A percentile compares a stretch with the other conserved stretches of the same genome.
phyloP scores from a whole-genome alignment of 2,113 vertebrate species.

The Phaethornis superciliosus region DNA sequence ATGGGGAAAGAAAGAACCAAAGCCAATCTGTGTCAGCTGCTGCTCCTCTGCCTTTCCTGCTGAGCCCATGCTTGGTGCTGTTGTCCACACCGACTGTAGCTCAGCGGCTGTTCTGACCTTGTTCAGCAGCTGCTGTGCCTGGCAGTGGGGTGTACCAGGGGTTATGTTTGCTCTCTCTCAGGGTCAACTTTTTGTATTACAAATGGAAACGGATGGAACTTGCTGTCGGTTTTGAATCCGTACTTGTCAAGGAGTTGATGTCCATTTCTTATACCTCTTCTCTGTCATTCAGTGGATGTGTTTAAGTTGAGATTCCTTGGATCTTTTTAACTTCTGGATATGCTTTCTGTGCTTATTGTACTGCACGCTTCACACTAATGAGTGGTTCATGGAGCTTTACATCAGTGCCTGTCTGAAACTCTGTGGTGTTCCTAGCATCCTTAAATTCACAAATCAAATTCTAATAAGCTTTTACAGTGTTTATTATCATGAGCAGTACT shows the following conservation, averaged over 20 bases:
- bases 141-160: not conserved
- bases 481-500: not conserved
- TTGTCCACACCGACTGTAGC: rapidly evolving
- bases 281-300: not conserved
- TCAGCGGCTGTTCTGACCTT: not conserved
- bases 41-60: not conserved
- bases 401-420: not conserved
- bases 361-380: not conserved
- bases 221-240: not conserved
- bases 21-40: not conserved
- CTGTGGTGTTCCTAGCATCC: not conserved
- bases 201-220: not conserved
- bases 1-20: not conserved
- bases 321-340: not conserved
- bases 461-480: not conserved
- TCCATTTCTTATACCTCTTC: not conserved
- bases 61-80: not conserved
- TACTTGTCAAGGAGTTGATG: not conserved
- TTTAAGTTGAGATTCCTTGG: not conserved
- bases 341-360: not conserved
- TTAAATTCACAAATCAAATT: not conserved
- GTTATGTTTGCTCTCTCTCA: not conserved
- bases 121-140: not conserved
- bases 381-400: not conserved
- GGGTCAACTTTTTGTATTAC: not conserved